Evolutionary conservation across 2,888 invertebrate genomes (phyloP), one percentile per base, ranked within the genome.

Genomic region (Drosophila siamana): DNA sequence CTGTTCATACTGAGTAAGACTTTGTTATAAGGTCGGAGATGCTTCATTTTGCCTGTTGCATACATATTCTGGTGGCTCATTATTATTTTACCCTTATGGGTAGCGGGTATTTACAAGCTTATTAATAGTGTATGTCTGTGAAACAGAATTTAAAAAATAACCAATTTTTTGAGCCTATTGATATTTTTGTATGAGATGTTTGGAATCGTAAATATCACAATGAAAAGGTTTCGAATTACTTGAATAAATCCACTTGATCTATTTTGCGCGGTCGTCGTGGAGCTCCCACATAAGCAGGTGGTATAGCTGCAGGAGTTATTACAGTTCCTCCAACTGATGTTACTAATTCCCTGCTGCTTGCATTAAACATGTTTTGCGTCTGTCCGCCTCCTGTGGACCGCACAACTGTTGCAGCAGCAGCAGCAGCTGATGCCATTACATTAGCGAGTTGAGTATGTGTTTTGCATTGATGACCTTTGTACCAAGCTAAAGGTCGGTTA

Each of bases 401-500:
- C 95, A 93, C 59, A 93, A 16, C 13, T 33, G n/a, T 47, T 93
- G 36, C 94, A 93, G 65, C 93, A 0, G 69, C 63, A 9, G 64
- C n/a, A n/a, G n/a, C 51, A 11, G 33, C 33, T 6, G 60, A 52
- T 5, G 44, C 36, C 59, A 75, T 74, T 15, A 68, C 50, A 3
- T 30, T 56, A 26, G 65, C 28, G 26, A 78, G 50, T n/a, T 80
- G 74, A 7, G 44, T 48, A 15, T 70, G 69, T 2, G 69, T 28
- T 16, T 69, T 65, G 9, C 50, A 47, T 28, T 70, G 79, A 15
- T 69, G 66, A 0, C 95, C 94, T 57, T 94, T 93, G 7, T 95
- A 95, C 95, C 95, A 96, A 11, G 95, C 95, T 19, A 96, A 78
- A 0, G 96, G 95, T 48, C 92, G 84, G 51, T 70, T 22, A 11